phyloP scores from a whole-genome alignment of 2,113 vertebrate genomes.

The Phyllostomus hastatus region DNA sequence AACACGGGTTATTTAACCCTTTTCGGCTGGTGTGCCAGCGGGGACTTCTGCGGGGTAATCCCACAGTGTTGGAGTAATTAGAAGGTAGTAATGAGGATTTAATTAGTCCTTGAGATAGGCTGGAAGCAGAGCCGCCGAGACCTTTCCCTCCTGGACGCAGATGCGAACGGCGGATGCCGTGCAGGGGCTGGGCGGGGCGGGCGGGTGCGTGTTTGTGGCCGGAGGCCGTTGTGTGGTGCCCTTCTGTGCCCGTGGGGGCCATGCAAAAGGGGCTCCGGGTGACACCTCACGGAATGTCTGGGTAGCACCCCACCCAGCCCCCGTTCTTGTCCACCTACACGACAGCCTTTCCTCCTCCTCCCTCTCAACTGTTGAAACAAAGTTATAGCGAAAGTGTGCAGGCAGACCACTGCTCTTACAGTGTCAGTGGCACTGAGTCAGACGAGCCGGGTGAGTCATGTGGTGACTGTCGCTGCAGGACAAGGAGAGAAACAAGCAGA shows the following conservation, averaged over 20 bases:
- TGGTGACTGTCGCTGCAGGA: background rate
- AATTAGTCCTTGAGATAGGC: slow-evolving; percentile 85
- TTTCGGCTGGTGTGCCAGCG: slow-evolving; percentile 79
- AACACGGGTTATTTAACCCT: slow-evolving; percentile 84
- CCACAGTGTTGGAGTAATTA: slow-evolving; percentile 83
- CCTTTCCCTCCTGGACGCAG: slow-evolving; percentile 77
- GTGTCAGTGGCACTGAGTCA: accelerated
- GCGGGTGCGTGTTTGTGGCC: slow-evolving; percentile 75
- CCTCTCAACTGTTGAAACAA: background rate
- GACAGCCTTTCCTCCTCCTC: background rate
- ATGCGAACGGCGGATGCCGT: slow-evolving; percentile 58
- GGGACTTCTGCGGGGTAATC: slow-evolving; percentile 79
- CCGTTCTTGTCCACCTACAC: background rate
- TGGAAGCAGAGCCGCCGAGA: slow-evolving; percentile 79
- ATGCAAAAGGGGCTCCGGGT: slow-evolving; percentile 51
- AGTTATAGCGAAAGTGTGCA: background rate
- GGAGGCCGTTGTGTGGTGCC: slow-evolving; percentile 76
- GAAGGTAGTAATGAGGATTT: slow-evolving; percentile 84
- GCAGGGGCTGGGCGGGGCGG: slow-evolving; percentile 73
- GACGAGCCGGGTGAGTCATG: accelerated
- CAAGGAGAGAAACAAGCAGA: background rate
- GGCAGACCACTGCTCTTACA: background rate
- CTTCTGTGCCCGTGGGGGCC: slow-evolving; percentile 73
- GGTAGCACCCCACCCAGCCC: background rate
- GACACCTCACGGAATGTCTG: slow-evolving; percentile 63